These are phyloP conservation scores for Bufo gargarizans DNA, from an alignment of 2,113 vertebrate genomes.

Conservation along the genomic window DNA sequence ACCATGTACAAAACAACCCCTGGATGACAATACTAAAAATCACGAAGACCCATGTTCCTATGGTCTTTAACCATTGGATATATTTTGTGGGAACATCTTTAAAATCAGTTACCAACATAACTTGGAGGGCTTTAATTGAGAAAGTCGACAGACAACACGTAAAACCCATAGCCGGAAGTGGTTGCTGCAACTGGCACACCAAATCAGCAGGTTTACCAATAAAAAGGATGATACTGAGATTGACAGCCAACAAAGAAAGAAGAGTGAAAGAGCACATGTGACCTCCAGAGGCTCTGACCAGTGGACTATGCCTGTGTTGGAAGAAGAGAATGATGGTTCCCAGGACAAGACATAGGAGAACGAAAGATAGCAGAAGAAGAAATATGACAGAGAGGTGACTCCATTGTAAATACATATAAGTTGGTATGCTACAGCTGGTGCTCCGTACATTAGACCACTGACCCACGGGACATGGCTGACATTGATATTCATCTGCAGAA, in stretches of 20 bases:
- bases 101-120: conserved; percentile 75
- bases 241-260: conserved; percentile 67
- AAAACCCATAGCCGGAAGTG: conserved; percentile 70
- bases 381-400: conserved; percentile 59
- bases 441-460: conserved; percentile 72
- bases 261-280: conserved; percentile 65
- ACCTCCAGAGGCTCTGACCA: conserved; percentile 73
- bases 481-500: conserved; percentile 70
- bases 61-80: conserved; percentile 65
- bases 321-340: conserved; percentile 67
- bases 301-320: conserved; percentile 63
- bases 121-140: conserved; percentile 72
- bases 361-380: conserved; percentile 62
- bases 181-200: conserved; percentile 72
- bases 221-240: conserved; percentile 71
- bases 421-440: conserved; percentile 67
- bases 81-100: conserved; percentile 65
- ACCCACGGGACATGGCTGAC: conserved; percentile 68
- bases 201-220: conserved; percentile 69
- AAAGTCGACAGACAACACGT: conserved; percentile 71
- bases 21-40: conserved; percentile 70
- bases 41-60: conserved; percentile 68
- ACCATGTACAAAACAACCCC: conserved; percentile 71
- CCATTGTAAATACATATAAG: conserved; percentile 69
- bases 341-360: conserved; percentile 66